phyloP scores from a whole-genome alignment of 2,113 vertebrate species.

The Cyprinodon tularosa region DNA sequence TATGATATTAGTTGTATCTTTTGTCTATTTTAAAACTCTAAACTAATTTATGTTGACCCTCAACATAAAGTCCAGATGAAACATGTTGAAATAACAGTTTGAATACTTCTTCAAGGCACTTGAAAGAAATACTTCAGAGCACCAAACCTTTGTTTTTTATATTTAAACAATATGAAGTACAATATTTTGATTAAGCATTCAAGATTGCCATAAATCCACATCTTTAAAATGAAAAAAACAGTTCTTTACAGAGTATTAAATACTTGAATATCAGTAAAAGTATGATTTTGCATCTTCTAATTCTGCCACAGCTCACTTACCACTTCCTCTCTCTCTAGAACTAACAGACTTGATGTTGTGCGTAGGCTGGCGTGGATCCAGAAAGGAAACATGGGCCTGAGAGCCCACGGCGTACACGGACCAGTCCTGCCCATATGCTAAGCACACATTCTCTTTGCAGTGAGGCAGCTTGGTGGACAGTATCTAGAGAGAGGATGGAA shows the following conservation, averaged over 20 bases:
- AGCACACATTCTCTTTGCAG: conserved; percentile 97
- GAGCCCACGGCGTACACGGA: conserved; percentile 97
- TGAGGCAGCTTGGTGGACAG: conserved; percentile 95
- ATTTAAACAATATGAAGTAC: neutral
- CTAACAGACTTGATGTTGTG: conserved; percentile 91
- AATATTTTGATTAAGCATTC: neutral
- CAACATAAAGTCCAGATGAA: neutral
- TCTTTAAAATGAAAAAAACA: neutral
- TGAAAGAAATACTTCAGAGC: no score
- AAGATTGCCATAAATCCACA: neutral
- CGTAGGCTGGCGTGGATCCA: conserved; percentile 93
- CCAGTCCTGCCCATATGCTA: conserved; percentile 97
- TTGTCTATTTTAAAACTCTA: no score
- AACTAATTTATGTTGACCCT: neutral
- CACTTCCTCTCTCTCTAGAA: conserved; percentile 93
- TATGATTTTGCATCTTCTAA: neutral
- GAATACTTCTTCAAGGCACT: no score
- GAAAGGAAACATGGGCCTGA: conserved; percentile 96
- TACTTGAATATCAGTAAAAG: neutral
- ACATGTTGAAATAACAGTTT: no score
- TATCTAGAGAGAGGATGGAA: conserved; percentile 75
- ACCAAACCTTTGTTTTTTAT: neutral
- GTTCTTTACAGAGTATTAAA: neutral
- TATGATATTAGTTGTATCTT: no score
- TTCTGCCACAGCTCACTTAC: conserved; percentile 74